Conservation (phyloP, 2,113 vertebrate genomes). For the Poeciliopsis retropinna region DNA sequence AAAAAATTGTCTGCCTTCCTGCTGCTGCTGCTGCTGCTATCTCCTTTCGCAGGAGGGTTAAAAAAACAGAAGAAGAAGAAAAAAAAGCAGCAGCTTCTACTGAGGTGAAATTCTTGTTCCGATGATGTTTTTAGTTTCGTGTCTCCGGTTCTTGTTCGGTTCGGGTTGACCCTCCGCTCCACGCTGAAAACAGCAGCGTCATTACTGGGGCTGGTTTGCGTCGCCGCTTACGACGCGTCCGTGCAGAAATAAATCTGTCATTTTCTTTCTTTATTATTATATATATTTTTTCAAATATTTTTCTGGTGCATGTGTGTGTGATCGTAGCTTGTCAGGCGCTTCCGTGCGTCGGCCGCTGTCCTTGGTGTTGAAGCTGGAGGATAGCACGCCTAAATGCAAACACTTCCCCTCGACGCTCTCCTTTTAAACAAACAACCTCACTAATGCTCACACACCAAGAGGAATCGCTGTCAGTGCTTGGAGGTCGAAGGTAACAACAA, state of each 20-base stretch:
- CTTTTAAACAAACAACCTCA: neutral
- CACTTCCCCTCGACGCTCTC: neutral
- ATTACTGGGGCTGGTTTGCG: conserved; percentile 49
- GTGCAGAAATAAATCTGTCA: conserved; percentile 48
- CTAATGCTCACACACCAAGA: neutral
- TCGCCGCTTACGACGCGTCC: conserved; percentile 34
- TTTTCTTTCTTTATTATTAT: conserved; percentile 29
- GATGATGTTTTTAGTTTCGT: conserved; percentile 13
- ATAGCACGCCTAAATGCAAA: conserved; percentile 44
- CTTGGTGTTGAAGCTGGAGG: conserved; percentile 77
- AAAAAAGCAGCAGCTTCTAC: neutral
- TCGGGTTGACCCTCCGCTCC: neutral
- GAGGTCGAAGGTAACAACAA: neutral
- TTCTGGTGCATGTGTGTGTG: too few species aligned
- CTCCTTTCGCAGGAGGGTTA: conserved; percentile 36
- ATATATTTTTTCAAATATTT: too few species aligned
- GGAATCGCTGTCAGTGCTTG: conserved; percentile 17
- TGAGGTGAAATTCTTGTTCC: conserved; percentile 29
- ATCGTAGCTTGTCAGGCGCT: conserved; percentile 71
- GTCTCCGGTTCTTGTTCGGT: neutral
- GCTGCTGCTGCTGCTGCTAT: conserved; percentile 12
- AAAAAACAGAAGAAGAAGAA: conserved; percentile 7
- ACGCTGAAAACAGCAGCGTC: conserved; percentile 53
- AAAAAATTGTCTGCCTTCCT: conserved; percentile 22
- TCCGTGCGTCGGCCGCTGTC: conserved; percentile 73